Percentiles rank a stretch among this genome's conserved stretches.
phyloP scores from a whole-genome alignment of 2,113 vertebrate species.

The Vidua chalybeata region DNA sequence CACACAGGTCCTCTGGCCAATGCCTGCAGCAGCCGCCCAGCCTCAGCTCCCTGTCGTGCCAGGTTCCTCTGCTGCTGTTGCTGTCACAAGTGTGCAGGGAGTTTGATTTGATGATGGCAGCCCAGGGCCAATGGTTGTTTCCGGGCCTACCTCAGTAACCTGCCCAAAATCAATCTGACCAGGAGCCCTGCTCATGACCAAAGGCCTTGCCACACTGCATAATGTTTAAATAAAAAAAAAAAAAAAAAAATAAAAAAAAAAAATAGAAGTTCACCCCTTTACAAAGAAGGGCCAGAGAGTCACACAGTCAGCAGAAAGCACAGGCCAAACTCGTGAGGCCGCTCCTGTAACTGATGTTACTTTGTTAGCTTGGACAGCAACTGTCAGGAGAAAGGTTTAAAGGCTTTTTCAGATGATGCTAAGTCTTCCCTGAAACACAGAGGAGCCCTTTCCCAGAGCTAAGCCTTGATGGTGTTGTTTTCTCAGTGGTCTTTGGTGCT shows the following conservation, averaged over 20 bases:
- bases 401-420: not conserved
- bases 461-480: not conserved
- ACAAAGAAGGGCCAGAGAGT: not conserved
- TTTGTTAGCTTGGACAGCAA: not conserved
- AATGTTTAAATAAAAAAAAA: not conserved
- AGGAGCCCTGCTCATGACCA: not conserved
- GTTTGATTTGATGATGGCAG: not conserved
- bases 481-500: not conserved
- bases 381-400: not conserved
- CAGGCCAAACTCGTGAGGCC: not conserved
- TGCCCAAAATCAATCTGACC: not conserved
- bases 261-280: not conserved
- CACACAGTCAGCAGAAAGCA: not conserved
- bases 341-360: accelerated
- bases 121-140: not conserved
- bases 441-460: not conserved
- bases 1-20: accelerated
- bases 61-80: not conserved
- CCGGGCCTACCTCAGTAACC: not conserved
- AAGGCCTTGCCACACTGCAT: not conserved
- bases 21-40: not conserved
- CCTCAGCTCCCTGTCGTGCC: accelerated
- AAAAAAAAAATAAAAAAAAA: too few relatives aligned
- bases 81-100: not conserved
- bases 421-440: not conserved